Percentiles rank a stretch among this genome's conserved stretches.
These are phyloP conservation scores for Rotaria macrura DNA, from an alignment of 2,888 invertebrate genomes.

Conservation along the genomic window DNA sequence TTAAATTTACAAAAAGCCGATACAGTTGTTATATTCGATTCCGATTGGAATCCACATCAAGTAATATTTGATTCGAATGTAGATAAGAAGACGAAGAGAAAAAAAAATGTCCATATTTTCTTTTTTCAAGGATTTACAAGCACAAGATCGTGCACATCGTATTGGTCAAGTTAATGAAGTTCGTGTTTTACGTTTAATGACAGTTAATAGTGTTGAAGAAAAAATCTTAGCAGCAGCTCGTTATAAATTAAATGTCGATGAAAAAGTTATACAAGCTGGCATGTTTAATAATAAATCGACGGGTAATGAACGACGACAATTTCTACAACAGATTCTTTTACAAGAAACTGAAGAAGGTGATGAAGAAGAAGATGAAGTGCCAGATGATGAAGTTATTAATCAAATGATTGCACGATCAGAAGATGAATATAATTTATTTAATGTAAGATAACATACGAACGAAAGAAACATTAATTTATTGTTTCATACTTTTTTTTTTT, in stretches of 20 bases:
- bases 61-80: neutral
- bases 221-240: slow-evolving; percentile 86
- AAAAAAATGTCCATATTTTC: too few species aligned
- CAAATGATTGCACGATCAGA: slow-evolving; percentile 95
- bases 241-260: slow-evolving; percentile 97
- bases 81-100: too few species aligned
- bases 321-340: slow-evolving; percentile 75
- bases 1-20: slow-evolving; percentile 95
- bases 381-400: slow-evolving; percentile 95
- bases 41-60: slow-evolving; percentile 99
- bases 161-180: slow-evolving; percentile 98
- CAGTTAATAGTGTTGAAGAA: slow-evolving; percentile 96
- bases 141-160: slow-evolving; percentile 96
- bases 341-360: slow-evolving; percentile 73
- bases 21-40: slow-evolving; percentile 96
- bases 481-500: neutral
- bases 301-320: slow-evolving; percentile 85
- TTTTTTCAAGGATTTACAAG: slow-evolving; percentile 70
- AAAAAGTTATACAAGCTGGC: slow-evolving; percentile 98
- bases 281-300: slow-evolving; percentile 99
- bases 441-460: neutral
- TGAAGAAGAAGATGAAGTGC: slow-evolving; percentile 78
- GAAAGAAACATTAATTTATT: neutral
- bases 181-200: slow-evolving; percentile 87
- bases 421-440: slow-evolving; percentile 74